Conservation (phyloP, 1,140 invertebrate genomes). For the fruit fly (Drosophila melanogaster) region Release_6_plus_ISO1_MT NC_004354.4:21486501-21487000, state of each 20-base stretch:
- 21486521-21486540: constrained; percentile 22
- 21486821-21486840: constrained; percentile 39
- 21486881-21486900: background rate
- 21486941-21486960: too few relatives aligned
- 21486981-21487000: too few relatives aligned
- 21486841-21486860: constrained; percentile 21
- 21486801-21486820: constrained; percentile 30
- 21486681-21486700: constrained; percentile 46
- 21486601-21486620: constrained; percentile 7
- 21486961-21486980: too few relatives aligned
- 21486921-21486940: too few relatives aligned
- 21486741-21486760: background rate
- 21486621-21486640: constrained; percentile 74
- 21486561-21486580: background rate
- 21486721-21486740: background rate
- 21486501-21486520: constrained; percentile 68
- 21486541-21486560: constrained; percentile 9
- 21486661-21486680: constrained; percentile 80
- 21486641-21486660: constrained; percentile 82
- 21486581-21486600: background rate
- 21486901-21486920: background rate
- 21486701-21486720: background rate
- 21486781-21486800: background rate
- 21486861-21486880: background rate
- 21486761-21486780: constrained; percentile 5